Conservation (phyloP, 2,113 vertebrate genomes). For the Montifringilla adamsi region DNA sequence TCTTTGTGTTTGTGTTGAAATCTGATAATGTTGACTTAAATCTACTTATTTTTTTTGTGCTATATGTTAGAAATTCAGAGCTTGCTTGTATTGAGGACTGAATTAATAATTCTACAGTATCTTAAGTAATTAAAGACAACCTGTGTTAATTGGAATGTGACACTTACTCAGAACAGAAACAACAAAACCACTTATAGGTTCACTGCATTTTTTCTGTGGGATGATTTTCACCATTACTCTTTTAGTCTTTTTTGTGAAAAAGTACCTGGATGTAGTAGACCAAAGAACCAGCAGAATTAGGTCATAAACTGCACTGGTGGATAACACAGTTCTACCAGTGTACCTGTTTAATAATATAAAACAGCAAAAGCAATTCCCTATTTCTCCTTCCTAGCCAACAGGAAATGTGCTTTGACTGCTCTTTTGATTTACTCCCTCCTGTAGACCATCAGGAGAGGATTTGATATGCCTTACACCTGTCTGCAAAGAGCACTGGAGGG, state of each 20-base stretch:
- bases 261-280: background rate
- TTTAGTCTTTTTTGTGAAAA: background rate
- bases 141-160: background rate
- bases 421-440: background rate
- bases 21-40: background rate
- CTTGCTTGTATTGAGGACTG: background rate
- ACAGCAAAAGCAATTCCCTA: background rate
- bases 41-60: background rate
- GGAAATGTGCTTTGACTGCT: background rate
- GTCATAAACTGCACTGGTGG: background rate
- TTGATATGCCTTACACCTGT: background rate
- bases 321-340: background rate
- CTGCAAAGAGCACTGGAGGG: background rate
- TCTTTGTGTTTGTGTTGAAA: background rate
- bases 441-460: background rate
- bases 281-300: background rate
- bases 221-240: background rate
- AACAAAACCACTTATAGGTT: background rate
- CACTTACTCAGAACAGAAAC: background rate
- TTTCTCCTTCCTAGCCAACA: background rate
- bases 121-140: background rate
- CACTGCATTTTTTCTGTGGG: background rate
- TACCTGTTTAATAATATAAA: background rate
- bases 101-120: background rate
- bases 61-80: background rate